Evolutionary conservation across 2,797 vertebrate genomes (phyloP), one percentile per base, ranked within the genome.

Genomic region (Acanthis flammea): DNA sequence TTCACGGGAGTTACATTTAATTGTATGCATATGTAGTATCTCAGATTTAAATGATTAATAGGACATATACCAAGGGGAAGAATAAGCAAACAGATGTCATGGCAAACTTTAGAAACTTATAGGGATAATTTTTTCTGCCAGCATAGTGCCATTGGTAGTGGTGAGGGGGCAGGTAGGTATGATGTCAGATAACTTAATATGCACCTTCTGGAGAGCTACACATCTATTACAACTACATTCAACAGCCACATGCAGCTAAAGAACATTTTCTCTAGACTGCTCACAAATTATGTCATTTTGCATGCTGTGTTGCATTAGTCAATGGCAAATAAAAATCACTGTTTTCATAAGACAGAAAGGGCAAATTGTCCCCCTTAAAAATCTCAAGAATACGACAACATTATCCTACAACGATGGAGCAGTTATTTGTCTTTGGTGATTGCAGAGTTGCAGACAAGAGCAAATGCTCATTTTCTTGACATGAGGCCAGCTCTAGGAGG

Each of bases 381-480:
- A 76, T 73, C 70, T 82, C 62, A 86, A 88, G 19, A 86, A 78
- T 60, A 83, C 47, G 61, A 89, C 73, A 94, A 85, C 53, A 88
- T 42, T 47, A 88, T 82, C 44, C 44, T 48, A 84, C 48, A 86
- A 63, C 0, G 35, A 76, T n/a, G 33, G 66, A 88, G 37, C 17
- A 48, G 62, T 87, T 84, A 73, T 67, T 88, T 57, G 73, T 57
- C 82, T 66, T 76, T 60, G 60, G 58, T 0, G 2, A 91, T 47
- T 18, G 12, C 57, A 73, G 66, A 86, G 55, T 28, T 63, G 22
- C 47, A 78, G 73, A 81, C 41, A 73, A 75, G 66, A 78, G 53
- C 68, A 70, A 87, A 93, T 37, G 42, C 39, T 88, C 83, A 72
- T 94, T 96, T 93, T 89, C 91, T 90, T 94, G 89, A 94, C 65